Base-by-base conservation (phyloP, 2,888 invertebrate genomes). In the Tipula lateralis region DNA sequence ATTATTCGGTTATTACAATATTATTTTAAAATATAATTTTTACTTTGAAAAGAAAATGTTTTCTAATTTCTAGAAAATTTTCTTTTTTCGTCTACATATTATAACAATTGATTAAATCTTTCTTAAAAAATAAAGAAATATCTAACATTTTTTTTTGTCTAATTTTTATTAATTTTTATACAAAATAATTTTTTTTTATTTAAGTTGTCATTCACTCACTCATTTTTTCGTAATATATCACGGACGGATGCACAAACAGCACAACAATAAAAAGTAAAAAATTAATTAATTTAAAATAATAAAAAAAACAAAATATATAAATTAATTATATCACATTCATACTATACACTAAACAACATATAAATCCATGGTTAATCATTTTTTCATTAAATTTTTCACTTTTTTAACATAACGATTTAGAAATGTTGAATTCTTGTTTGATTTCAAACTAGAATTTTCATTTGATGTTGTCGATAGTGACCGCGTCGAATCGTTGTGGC, bases 321-420 rank as follows among this genome's bases (percentile, higher is more conserved):
- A 50, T 50, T 50, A 50, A 50, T 50, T 50, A 16, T 50, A 50
- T 50, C 44, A 50, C 44, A 50, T 50, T 50, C 44, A 50, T 50
- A 50, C 44, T 50, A 50, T 16, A 50, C 44, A 50, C 44, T 50
- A 50, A 50, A 16, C 44, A 50, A 50, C 44, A 50, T 50, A n/a
- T n/a, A 50, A 50, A 16, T 50, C 44, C 16, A 44, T 34, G 6
- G 2, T 1, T 50, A 50, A 83, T 88, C 86, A 91, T 89, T 91
- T 91, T 88, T 91, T 91, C 86, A 93, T 95, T 89, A 95, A 92
- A 91, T 94, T 94, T 91, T 94, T 93, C 90, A 95, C 94, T 93
- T 95, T 95, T 91, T 94, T 95, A 87, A 95, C 94, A 91, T 95
- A 95, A 89, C 94, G 92, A 92, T 96, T 96, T 93, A 96, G 95